Conservation (phyloP, 1,140 invertebrate genomes). For the Cepaea nemoralis region DNA sequence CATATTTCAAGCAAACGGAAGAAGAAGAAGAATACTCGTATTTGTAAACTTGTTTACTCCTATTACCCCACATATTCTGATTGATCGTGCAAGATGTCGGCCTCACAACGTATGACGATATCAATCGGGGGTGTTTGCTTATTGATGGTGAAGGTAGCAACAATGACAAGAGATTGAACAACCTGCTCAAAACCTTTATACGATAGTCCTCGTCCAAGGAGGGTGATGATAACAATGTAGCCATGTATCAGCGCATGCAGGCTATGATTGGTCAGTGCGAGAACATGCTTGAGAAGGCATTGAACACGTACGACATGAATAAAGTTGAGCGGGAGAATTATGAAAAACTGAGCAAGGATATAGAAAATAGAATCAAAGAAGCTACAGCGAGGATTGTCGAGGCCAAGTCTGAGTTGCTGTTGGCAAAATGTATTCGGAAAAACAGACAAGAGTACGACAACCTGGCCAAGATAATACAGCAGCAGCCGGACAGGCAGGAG, state of each 20-base stretch:
- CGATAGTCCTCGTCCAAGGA: slow-evolving; percentile 83
- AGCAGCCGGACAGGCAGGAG: slow-evolving; percentile 88
- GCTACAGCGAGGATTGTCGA: slow-evolving; percentile 64
- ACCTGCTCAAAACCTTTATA: slow-evolving; percentile 87
- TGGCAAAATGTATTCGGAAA: slow-evolving; percentile 77
- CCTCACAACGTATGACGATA: slow-evolving; percentile 59
- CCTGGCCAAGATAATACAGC: slow-evolving; percentile 88
- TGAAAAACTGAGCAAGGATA: slow-evolving; percentile 81
- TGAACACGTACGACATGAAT: slow-evolving; percentile 85
- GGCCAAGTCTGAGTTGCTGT: slow-evolving; percentile 70
- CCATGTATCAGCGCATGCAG: slow-evolving; percentile 82
- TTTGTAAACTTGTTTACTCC: background rate
- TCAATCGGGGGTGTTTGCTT: slow-evolving; percentile 87
- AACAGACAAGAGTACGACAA: slow-evolving; percentile 92
- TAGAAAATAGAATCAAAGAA: slow-evolving; percentile 72
- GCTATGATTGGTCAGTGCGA: slow-evolving; percentile 88
- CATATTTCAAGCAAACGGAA: too few relatives aligned
- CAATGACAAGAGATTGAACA: slow-evolving; percentile 90
- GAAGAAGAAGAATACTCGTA: too few relatives aligned
- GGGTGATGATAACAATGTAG: slow-evolving; percentile 24
- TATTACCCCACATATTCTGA: background rate
- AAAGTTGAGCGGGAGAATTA: slow-evolving; percentile 87
- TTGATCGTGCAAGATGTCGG: background rate
- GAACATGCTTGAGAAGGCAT: slow-evolving; percentile 87
- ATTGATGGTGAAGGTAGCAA: slow-evolving; percentile 97